Evolutionary conservation across 2,888 invertebrate genomes (phyloP).

Genomic region (Calameuta filiformis): DNA sequence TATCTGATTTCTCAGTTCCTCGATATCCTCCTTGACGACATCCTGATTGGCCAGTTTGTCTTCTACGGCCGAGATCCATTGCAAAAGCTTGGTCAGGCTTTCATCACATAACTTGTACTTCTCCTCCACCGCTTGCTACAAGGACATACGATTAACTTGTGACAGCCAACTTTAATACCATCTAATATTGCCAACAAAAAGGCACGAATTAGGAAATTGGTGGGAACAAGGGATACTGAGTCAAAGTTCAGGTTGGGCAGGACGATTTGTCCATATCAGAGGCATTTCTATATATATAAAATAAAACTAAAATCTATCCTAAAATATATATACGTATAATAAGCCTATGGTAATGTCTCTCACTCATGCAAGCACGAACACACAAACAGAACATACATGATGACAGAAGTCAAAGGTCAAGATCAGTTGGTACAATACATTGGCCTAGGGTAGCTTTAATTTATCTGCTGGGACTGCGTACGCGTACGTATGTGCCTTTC

Average conservation of each 20-base stretch:
- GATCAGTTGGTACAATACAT: slow-evolving; percentile 1
- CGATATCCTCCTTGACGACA: slow-evolving; percentile 86
- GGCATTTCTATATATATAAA: neutral
- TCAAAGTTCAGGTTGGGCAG: neutral
- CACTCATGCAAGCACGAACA: slow-evolving; percentile 65
- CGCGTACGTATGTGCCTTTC: slow-evolving; percentile 40
- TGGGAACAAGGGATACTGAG: neutral
- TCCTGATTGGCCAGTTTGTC: slow-evolving; percentile 86
- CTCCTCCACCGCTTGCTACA: slow-evolving; percentile 95
- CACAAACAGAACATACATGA: slow-evolving; percentile 50
- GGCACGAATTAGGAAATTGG: neutral
- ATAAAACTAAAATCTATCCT: neutral
- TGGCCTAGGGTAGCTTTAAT: slow-evolving; percentile 46
- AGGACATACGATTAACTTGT: slow-evolving; percentile 62
- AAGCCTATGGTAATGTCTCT: slow-evolving; percentile 54
- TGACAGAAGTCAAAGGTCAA: slow-evolving; percentile 2
- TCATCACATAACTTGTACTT: slow-evolving; percentile 93
- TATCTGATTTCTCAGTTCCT: slow-evolving; percentile 89
- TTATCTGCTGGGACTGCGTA: slow-evolving; percentile 60
- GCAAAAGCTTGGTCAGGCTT: slow-evolving; percentile 83
- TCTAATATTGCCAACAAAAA: neutral
- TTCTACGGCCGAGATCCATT: slow-evolving; percentile 89
- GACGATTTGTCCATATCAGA: neutral
- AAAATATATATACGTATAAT: slow-evolving; percentile 21
- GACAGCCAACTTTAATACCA: neutral